phyloP scores from a whole-genome alignment of 2,888 invertebrate genomes.

The Altica lythri region DNA sequence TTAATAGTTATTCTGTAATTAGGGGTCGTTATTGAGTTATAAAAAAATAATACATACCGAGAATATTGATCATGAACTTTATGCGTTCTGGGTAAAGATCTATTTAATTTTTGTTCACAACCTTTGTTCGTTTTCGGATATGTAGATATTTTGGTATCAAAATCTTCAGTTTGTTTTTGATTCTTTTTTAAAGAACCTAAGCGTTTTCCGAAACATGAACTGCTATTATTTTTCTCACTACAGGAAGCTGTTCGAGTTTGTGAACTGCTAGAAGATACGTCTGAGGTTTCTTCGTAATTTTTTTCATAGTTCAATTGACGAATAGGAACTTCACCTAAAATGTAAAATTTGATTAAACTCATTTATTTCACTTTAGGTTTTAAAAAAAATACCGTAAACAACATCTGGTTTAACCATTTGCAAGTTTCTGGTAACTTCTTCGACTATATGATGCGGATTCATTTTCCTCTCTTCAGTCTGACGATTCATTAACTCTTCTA shows the following conservation, averaged over 20 bases:
- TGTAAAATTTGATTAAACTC: slow-evolving; percentile 18
- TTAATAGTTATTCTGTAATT: no score
- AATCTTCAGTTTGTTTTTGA: slow-evolving; percentile 44
- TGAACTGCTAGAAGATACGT: slow-evolving; percentile 23
- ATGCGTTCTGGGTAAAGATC: slow-evolving; percentile 53
- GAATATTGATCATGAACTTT: slow-evolving; percentile 43
- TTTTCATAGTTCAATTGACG: slow-evolving; percentile 43
- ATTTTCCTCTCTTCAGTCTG: slow-evolving; percentile 73
- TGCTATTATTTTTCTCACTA: slow-evolving; percentile 41
- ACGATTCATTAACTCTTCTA: slow-evolving; percentile 80
- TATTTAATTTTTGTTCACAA: slow-evolving; percentile 47
- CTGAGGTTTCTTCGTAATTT: slow-evolving; percentile 34
- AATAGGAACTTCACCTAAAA: slow-evolving; percentile 51
- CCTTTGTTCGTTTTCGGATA: slow-evolving; percentile 50
- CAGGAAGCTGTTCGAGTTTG: slow-evolving; percentile 44
- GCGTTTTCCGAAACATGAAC: slow-evolving; percentile 56
- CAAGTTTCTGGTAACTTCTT: slow-evolving; percentile 48
- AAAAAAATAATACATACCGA: no score
- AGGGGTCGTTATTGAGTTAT: no score
- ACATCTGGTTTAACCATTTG: slow-evolving; percentile 61
- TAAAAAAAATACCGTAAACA: slow-evolving; percentile 57
- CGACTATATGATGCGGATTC: slow-evolving; percentile 50
- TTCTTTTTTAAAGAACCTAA: slow-evolving; percentile 51
- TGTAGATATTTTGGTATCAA: slow-evolving; percentile 46
- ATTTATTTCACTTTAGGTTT: background rate